These are phyloP conservation scores for Stomatorhinus walkeri DNA, from an alignment of 2,797 vertebrate genomes.

Conservation along the genomic window DNA sequence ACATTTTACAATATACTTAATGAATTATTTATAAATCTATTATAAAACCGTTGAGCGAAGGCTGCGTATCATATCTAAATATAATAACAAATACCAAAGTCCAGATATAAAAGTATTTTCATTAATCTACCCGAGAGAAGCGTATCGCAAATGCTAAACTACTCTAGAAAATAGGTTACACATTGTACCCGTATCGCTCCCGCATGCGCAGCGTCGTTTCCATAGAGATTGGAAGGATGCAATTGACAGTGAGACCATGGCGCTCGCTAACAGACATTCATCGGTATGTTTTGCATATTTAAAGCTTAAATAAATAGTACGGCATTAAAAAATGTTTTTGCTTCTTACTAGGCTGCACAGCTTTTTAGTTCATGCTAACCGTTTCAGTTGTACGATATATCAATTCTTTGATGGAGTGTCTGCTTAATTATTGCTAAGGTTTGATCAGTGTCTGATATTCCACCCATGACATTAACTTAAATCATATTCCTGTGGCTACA, in stretches of 20 bases:
- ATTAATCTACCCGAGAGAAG: not conserved
- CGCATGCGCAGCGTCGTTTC: conserved; percentile 25
- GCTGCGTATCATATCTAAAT: not conserved
- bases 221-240: conserved; percentile 37
- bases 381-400: not conserved
- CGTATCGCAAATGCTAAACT: not conserved
- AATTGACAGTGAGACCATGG: conserved; percentile 9
- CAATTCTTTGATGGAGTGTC: not conserved
- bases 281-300: conserved; percentile 10
- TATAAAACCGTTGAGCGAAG: not conserved
- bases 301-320: not conserved
- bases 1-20: not conserved
- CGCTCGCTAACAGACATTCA: not conserved
- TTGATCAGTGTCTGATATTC: not conserved
- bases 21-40: not conserved
- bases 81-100: not conserved
- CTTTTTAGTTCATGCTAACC: not conserved
- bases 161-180: not conserved
- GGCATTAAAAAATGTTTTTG: not conserved
- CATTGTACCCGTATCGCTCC: not conserved
- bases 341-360: not conserved
- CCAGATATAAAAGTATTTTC: not conserved
- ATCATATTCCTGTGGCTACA: not conserved
- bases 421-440: not conserved
- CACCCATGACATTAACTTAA: not conserved